Percentiles rank a stretch among this genome's conserved stretches.
phyloP scores from a whole-genome alignment of 2,113 vertebrate species.

The Ondatra zibethicus region DNA sequence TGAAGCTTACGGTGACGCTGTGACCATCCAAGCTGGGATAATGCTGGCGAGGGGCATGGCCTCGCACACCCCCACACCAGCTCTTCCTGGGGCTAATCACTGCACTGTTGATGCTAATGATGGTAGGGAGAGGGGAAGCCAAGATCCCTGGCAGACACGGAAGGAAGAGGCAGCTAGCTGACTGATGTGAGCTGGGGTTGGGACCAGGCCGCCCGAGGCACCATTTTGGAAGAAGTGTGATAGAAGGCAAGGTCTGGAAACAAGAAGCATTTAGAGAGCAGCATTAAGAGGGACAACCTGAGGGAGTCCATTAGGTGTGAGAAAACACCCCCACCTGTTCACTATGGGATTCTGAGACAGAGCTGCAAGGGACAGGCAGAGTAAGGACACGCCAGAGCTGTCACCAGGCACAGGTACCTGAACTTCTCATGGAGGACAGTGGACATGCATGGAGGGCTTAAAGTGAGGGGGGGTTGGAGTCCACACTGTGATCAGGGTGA shows the following conservation, averaged over 20 bases:
- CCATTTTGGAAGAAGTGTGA: neutral
- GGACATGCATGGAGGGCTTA: too few species aligned
- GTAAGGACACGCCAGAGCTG: accelerated
- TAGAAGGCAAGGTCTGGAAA: neutral
- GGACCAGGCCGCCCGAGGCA: neutral
- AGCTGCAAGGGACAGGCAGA: neutral
- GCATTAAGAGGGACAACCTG: neutral
- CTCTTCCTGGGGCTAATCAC: neutral
- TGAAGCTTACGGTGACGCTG: too few species aligned
- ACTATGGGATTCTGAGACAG: neutral
- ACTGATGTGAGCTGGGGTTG: neutral
- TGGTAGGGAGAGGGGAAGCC: neutral
- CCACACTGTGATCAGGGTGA: neutral
- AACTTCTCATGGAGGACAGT: neutral
- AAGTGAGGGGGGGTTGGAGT: accelerated
- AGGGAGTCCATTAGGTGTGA: neutral
- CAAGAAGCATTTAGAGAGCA: neutral
- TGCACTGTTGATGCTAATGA: neutral
- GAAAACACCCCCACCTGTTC: neutral
- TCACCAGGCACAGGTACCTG: neutral
- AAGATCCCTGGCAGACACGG: neutral
- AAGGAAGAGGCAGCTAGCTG: neutral
- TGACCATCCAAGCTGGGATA: neutral
- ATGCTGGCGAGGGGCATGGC: neutral
- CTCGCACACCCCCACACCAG: too few species aligned